These are phyloP conservation scores for Chironomus striatipennis DNA, from an alignment of 1,140 invertebrate genomes.

Conservation along the genomic window DNA sequence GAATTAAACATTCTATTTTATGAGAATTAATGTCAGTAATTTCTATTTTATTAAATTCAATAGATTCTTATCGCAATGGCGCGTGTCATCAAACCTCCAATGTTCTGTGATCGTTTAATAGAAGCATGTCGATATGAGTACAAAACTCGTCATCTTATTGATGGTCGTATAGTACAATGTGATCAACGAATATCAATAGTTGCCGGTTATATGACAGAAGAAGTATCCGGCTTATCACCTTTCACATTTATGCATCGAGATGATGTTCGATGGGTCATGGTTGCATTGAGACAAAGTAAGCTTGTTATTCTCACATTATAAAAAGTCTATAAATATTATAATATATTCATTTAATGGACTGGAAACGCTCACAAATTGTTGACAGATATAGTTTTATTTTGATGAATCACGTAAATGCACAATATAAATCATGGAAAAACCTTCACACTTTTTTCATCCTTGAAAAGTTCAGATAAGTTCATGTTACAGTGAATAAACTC, in stretches of 20 bases:
- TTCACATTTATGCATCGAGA: slow-evolving; percentile 81
- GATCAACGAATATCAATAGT: slow-evolving; percentile 78
- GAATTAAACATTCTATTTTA: neutral
- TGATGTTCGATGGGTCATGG: slow-evolving; percentile 72
- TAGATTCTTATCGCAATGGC: slow-evolving; percentile 60
- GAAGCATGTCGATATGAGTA: slow-evolving; percentile 76
- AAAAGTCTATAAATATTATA: neutral
- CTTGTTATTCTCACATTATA: slow-evolving; percentile 27
- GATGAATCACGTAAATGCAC: too few species aligned
- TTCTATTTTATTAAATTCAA: slow-evolving; percentile 25
- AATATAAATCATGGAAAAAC: too few species aligned
- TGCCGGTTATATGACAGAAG: slow-evolving; percentile 74
- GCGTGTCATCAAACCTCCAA: slow-evolving; percentile 53
- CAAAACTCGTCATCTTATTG: slow-evolving; percentile 70
- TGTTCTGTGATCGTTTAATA: slow-evolving; percentile 56
- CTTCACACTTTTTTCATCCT: too few species aligned
- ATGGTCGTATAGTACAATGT: slow-evolving; percentile 73
- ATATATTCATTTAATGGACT: too few species aligned
- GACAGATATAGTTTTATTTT: too few species aligned
- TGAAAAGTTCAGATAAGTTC: too few species aligned
- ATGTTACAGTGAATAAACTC: too few species aligned
- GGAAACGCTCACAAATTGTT: too few species aligned
- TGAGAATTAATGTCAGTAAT: too few species aligned
- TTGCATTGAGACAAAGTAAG: slow-evolving; percentile 77
- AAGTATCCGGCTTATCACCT: slow-evolving; percentile 69